phyloP scores from a whole-genome alignment of 2,888 invertebrate species.

The Erynnis tages region DNA sequence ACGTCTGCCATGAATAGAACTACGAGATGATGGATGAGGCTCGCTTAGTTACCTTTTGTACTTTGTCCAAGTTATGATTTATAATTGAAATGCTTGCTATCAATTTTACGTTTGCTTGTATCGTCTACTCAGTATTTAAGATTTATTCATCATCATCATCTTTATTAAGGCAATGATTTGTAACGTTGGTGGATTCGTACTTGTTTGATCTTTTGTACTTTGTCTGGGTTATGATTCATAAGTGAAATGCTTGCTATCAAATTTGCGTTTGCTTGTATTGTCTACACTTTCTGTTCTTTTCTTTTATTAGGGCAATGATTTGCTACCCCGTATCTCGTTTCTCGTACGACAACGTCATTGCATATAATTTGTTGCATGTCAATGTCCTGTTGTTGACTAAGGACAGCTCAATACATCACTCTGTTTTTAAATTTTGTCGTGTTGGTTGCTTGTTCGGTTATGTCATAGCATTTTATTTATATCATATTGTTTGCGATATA shows the following conservation, averaged over 20 bases:
- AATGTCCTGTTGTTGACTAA: too few species aligned
- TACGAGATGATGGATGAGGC: conserved; percentile 7
- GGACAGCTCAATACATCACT: too few species aligned
- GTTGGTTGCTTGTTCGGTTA: too few species aligned
- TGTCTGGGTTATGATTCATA: conserved; percentile 1
- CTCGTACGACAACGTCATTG: too few species aligned
- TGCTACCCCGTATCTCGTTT: too few species aligned
- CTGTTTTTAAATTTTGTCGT: too few species aligned
- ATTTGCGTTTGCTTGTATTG: not conserved
- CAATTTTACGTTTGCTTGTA: conserved; percentile 3
- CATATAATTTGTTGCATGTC: too few species aligned
- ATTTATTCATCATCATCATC: not conserved
- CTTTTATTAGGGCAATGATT: not conserved
- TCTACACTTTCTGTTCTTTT: not conserved
- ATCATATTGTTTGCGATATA: too few species aligned
- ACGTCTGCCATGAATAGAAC: conserved; percentile 5
- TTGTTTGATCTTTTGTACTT: conserved; percentile 6
- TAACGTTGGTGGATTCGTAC: too few species aligned
- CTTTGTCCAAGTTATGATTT: not conserved
- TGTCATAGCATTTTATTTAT: too few species aligned
- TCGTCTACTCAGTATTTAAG: not conserved
- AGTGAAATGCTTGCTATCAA: conserved; percentile 3
- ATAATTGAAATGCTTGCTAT: conserved; percentile 5
- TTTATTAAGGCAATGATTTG: too few species aligned
- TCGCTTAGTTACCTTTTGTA: conserved; percentile 6